Percentiles rank a stretch among this genome's conserved stretches.
phyloP scores from a whole-genome alignment of 2,113 vertebrate species.

The Platycercus adscitus region DNA sequence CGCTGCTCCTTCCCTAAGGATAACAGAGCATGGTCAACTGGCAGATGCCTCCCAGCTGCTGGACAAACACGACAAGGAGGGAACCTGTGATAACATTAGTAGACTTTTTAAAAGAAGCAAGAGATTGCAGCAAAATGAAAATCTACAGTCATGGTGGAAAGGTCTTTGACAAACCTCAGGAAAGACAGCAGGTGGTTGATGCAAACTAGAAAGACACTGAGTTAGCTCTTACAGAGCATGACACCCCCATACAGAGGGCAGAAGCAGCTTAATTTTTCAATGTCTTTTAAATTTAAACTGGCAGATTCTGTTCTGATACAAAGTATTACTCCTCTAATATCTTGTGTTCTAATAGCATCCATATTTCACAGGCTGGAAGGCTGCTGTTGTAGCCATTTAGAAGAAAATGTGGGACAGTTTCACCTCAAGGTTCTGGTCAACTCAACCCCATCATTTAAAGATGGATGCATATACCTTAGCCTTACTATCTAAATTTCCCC shows the following conservation, averaged over 20 bases:
- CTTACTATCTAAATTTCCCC: background rate
- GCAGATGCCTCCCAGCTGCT: background rate
- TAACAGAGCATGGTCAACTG: background rate
- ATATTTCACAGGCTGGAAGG: background rate
- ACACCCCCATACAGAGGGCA: background rate
- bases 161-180: background rate
- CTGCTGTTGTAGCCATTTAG: background rate
- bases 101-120: background rate
- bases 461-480: background rate
- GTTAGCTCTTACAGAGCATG: background rate
- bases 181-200: background rate
- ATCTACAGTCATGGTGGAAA: background rate
- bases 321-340: background rate
- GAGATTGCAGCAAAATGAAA: background rate
- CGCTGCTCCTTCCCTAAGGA: background rate
- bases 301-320: background rate
- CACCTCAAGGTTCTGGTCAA: background rate
- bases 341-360: background rate
- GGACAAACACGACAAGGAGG: background rate
- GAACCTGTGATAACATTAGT: background rate
- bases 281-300: background rate
- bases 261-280: background rate
- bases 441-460: background rate
- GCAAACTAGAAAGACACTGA: background rate
- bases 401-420: background rate